phyloP scores from a whole-genome alignment of 2,113 vertebrate genomes.

The Xyliphius kryptos region DNA sequence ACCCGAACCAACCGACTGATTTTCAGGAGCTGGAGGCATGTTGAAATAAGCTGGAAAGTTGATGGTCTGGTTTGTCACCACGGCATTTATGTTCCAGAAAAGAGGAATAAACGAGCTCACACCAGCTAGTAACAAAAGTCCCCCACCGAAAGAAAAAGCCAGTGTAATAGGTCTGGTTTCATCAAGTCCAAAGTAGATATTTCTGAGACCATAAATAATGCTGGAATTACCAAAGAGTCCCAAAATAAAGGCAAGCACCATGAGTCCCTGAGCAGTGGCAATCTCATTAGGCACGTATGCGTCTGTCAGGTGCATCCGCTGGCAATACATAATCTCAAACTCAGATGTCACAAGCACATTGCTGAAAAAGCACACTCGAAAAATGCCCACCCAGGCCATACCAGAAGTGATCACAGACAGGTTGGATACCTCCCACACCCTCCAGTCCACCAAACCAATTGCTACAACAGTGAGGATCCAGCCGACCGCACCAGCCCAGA shows the following conservation, averaged over 20 bases:
- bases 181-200: constrained; percentile 51
- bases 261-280: constrained; percentile 55
- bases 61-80: constrained; percentile 63
- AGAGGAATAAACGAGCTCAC: constrained; percentile 45
- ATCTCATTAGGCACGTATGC: constrained; percentile 58
- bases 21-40: constrained; percentile 56
- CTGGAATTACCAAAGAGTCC: constrained; percentile 52
- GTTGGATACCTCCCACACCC: constrained; percentile 58
- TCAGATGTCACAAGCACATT: constrained; percentile 33
- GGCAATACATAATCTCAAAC: constrained; percentile 52
- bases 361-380: constrained; percentile 62
- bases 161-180: background rate
- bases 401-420: constrained; percentile 52
- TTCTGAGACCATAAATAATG: constrained; percentile 55
- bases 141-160: constrained; percentile 45
- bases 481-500: constrained; percentile 51
- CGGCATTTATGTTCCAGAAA: constrained; percentile 63
- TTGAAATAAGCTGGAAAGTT: constrained; percentile 61
- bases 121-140: constrained; percentile 46
- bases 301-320: constrained; percentile 48
- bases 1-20: constrained; percentile 56
- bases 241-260: constrained; percentile 45
- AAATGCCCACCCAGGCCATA: constrained; percentile 54
- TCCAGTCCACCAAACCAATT: constrained; percentile 60
- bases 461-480: constrained; percentile 56